phyloP scores from a whole-genome alignment of 2,888 invertebrate species.

The Yponomeuta cagnagella region DNA sequence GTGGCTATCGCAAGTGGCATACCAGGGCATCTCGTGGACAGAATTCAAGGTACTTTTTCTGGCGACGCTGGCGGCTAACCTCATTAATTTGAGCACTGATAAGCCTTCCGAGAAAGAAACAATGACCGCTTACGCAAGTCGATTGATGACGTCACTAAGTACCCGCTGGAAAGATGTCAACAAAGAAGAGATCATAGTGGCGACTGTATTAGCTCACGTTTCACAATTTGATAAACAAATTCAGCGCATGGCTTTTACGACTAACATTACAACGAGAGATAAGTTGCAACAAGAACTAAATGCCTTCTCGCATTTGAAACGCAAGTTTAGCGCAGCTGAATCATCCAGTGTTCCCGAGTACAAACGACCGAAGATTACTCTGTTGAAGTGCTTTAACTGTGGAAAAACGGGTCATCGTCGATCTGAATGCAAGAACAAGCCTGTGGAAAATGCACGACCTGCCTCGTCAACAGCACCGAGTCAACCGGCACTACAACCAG shows the following conservation, averaged over 20 bases:
- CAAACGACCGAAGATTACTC: conserved; percentile 3
- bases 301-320: background rate
- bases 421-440: background rate
- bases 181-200: conserved; percentile 12
- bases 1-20: too few species aligned
- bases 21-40: too few species aligned
- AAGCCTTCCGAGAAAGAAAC: too few species aligned
- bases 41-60: too few species aligned
- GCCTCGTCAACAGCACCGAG: background rate
- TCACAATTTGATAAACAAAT: conserved; percentile 3
- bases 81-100: too few species aligned
- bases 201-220: conserved; percentile 15
- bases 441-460: conserved; percentile 9
- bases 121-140: too few species aligned
- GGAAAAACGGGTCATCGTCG: background rate
- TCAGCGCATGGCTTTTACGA: too few species aligned
- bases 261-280: too few species aligned
- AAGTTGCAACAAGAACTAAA: too few species aligned
- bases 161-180: conserved; percentile 13
- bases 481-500: too few species aligned
- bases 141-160: too few species aligned
- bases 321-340: background rate
- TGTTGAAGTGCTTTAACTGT: background rate
- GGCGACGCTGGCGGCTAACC: too few species aligned
- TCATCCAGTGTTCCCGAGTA: background rate